phyloP scores from a whole-genome alignment of 2,797 vertebrate species.

The Oreochromis mossambicus region DNA sequence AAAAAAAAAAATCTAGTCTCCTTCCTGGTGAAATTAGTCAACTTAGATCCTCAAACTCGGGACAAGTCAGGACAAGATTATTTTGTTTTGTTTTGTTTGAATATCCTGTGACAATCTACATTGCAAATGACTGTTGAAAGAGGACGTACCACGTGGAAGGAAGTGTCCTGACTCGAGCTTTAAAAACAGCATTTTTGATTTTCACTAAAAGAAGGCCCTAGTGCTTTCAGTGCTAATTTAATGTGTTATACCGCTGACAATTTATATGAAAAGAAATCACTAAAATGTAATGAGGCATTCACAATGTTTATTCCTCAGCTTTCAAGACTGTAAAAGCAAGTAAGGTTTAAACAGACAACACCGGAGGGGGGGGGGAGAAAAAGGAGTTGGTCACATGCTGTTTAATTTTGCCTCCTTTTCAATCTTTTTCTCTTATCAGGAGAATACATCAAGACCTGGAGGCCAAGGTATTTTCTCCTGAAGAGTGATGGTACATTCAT shows the following conservation, averaged over 20 bases:
- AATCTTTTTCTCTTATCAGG: constrained; percentile 72
- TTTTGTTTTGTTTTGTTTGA: neutral
- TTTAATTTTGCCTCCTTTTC: constrained; percentile 1
- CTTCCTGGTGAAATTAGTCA: neutral
- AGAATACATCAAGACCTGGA: constrained; percentile 98
- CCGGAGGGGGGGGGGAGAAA: neutral
- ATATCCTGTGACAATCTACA: neutral
- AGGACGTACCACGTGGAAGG: constrained; percentile 4
- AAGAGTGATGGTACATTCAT: constrained; percentile 97
- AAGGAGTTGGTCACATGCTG: neutral
- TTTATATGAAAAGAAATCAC: constrained; percentile 2
- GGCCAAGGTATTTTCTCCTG: constrained; percentile 92
- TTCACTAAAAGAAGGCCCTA: neutral
- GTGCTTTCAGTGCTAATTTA: constrained; percentile 49
- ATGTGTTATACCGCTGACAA: neutral
- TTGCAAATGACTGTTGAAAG: constrained; percentile 7
- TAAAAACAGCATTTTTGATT: constrained; percentile 23
- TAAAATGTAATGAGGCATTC: neutral
- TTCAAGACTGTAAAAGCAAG: neutral
- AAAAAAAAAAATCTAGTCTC: neutral
- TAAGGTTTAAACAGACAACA: neutral
- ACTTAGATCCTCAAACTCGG: neutral
- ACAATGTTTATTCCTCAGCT: neutral
- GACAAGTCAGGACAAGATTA: neutral
- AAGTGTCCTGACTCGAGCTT: constrained; percentile 29